phyloP scores from a whole-genome alignment of 2,888 invertebrate genomes.

The Macrophya alboannulata region DNA sequence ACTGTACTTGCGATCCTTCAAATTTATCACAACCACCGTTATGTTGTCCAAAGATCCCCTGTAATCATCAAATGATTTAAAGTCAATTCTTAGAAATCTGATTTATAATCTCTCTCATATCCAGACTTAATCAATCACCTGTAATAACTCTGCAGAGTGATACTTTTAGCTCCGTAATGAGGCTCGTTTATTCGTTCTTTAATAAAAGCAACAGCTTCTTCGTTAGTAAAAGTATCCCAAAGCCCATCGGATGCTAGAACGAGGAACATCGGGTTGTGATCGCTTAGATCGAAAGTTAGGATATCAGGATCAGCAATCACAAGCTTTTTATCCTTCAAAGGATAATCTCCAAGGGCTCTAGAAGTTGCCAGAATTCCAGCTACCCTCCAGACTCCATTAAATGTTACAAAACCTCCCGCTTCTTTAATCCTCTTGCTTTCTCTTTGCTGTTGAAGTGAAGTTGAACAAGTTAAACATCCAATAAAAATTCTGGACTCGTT shows the following conservation, averaged over 20 bases:
- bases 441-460: conserved; percentile 84
- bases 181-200: conserved; percentile 93
- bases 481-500: neutral
- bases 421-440: conserved; percentile 96
- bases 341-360: conserved; percentile 96
- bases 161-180: conserved; percentile 94
- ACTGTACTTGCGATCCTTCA: conserved; percentile 81
- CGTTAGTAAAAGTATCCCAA: conserved; percentile 98
- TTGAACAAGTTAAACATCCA: neutral
- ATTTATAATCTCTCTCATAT: neutral
- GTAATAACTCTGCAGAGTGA: conserved; percentile 94
- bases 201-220: conserved; percentile 95
- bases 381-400: conserved; percentile 98
- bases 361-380: conserved; percentile 97
- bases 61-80: conserved; percentile 57
- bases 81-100: neutral
- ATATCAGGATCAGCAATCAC: conserved; percentile 98
- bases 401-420: conserved; percentile 97
- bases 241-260: conserved; percentile 97
- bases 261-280: conserved; percentile 94
- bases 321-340: conserved; percentile 95
- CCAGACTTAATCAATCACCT: conserved; percentile 66
- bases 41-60: conserved; percentile 97
- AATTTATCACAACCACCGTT: conserved; percentile 94
- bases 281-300: conserved; percentile 92